Percentiles rank a stretch among this genome's conserved stretches.
These are phyloP conservation scores for Panopea generosa DNA, from an alignment of 2,888 invertebrate genomes.

Conservation along the genomic window DNA sequence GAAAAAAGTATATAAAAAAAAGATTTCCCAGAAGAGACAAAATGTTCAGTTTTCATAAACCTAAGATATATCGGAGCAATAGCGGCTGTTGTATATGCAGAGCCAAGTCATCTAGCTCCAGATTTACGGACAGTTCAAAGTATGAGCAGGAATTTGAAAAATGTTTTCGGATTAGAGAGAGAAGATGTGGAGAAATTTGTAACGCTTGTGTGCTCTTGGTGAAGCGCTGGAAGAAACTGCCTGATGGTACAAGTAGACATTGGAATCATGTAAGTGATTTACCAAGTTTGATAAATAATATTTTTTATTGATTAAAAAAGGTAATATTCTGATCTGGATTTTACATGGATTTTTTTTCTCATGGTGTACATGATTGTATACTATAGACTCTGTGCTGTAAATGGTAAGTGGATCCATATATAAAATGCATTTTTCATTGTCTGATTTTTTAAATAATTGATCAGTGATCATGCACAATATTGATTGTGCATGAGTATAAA, in stretches of 20 bases:
- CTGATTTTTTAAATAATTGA: no score
- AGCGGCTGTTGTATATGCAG: slow-evolving; percentile 95
- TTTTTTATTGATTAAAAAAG: no score
- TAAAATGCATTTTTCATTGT: no score
- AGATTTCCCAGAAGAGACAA: slow-evolving; percentile 18
- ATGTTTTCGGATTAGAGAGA: slow-evolving; percentile 90
- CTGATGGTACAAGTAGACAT: slow-evolving; percentile 78
- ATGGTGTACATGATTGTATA: no score
- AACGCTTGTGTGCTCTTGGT: slow-evolving; percentile 94
- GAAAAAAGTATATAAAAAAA: no score
- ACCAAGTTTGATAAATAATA: no score
- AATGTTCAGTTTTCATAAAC: slow-evolving; percentile 95
- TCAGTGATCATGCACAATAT: no score
- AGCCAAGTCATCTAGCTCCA: slow-evolving; percentile 92
- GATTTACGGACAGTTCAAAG: slow-evolving; percentile 93
- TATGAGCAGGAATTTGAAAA: slow-evolving; percentile 93
- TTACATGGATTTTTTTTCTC: no score
- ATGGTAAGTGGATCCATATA: no score
- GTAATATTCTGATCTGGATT: no score
- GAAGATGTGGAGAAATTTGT: slow-evolving; percentile 93
- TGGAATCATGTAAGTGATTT: slow-evolving; percentile 82
- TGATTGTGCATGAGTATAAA: no score
- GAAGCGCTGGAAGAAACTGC: slow-evolving; percentile 89
- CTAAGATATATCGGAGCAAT: slow-evolving; percentile 90
- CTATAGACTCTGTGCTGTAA: no score